Conservation (phyloP, 2,888 invertebrate species). For the Fissipunctia ypsillon region DNA sequence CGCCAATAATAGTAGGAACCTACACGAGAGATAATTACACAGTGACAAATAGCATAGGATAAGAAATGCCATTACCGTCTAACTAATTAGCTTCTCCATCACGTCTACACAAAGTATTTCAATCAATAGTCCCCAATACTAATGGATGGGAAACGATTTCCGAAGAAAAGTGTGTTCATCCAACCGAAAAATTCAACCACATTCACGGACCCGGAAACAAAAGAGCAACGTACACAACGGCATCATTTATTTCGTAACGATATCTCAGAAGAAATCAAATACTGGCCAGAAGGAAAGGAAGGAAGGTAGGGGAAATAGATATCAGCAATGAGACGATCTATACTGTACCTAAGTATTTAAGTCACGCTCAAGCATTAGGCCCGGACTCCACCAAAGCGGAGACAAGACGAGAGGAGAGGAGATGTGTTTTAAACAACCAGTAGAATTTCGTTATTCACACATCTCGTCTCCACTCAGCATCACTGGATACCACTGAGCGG, state of each 20-base stretch:
- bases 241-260: conserved; percentile 22
- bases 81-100: conserved; percentile 41
- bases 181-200: conserved; percentile 51
- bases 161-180: conserved; percentile 35
- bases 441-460: too few relatives aligned
- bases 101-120: conserved; percentile 40
- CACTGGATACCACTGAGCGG: too few relatives aligned
- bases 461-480: too few relatives aligned
- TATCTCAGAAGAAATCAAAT: conserved; percentile 11
- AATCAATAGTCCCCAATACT: conserved; percentile 26
- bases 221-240: conserved; percentile 22
- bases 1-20: not conserved
- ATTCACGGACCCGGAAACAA: conserved; percentile 30
- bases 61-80: conserved; percentile 23
- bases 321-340: too few relatives aligned
- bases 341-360: too few relatives aligned
- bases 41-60: conserved; percentile 1
- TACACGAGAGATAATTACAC: not conserved
- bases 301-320: too few relatives aligned
- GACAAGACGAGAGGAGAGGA: too few relatives aligned
- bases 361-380: too few relatives aligned
- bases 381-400: too few relatives aligned
- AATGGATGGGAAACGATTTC: conserved; percentile 41
- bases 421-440: too few relatives aligned
- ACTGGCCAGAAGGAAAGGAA: not conserved